Conservation (phyloP, 1,140 invertebrate species). For the Neotoxoptera formosana region DNA sequence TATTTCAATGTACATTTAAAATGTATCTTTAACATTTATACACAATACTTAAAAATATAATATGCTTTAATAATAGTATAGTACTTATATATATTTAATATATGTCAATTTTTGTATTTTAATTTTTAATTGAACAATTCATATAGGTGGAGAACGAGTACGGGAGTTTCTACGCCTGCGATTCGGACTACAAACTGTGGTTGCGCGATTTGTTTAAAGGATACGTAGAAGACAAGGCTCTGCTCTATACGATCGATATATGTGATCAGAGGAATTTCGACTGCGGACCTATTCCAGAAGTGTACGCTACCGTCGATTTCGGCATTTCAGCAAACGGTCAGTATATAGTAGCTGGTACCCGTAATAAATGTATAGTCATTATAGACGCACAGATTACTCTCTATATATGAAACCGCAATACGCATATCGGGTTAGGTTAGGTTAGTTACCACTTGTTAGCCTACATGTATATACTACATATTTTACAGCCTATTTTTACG, state of each 20-base stretch:
- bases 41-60: neutral
- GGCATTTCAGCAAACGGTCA: constrained; percentile 66
- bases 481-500: neutral
- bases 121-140: neutral
- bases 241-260: constrained; percentile 87
- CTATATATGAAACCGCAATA: neutral
- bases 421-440: neutral
- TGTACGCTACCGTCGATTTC: constrained; percentile 80
- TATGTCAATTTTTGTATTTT: neutral
- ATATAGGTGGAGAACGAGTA: constrained; percentile 90
- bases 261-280: constrained; percentile 65
- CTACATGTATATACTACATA: too few relatives aligned
- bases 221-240: constrained; percentile 72
- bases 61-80: neutral
- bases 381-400: neutral
- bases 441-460: neutral
- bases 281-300: constrained; percentile 72
- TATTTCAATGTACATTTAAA: neutral
- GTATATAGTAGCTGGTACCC: neutral
- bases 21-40: neutral
- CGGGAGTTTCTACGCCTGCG: constrained; percentile 79
- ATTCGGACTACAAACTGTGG: constrained; percentile 72
- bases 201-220: constrained; percentile 71
- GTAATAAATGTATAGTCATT: neutral
- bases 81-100: too few relatives aligned